Base-by-base conservation (phyloP, 2,888 invertebrate species). In the Thelaira solivaga region DNA sequence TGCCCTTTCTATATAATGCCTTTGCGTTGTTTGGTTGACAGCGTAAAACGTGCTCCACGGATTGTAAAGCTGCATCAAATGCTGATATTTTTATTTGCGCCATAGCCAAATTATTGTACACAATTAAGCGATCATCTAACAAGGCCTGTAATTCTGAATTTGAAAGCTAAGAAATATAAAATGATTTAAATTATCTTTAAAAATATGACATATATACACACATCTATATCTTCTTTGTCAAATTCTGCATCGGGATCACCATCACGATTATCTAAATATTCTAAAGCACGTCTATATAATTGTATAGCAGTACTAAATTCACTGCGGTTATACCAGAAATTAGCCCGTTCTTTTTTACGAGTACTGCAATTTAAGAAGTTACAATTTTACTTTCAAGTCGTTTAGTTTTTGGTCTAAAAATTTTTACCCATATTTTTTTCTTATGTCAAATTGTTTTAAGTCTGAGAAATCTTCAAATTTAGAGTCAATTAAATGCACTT, bases 31-130 rank as follows among this genome's bases (percentile, higher is more conserved):
- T 90, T 0, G 97, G 96, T 86, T 97, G 95, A 84, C 95, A 94
- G 78, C 92, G 91, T 11, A 97, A 90, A 2, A 97, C 97, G 85
- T 93, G 91, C 59, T 95, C 94, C 26, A 97, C 93, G 7, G 96
- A 95, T 88, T 93, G 91, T 22, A 97, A 90, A 5, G 97, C 97
- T 8, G 95, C 94, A 82, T 96, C 96, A 86, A 92, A 96, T 7
- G 95, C 94, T 67, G 94, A 93, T 39, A 95, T 93, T 90, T 96
- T 97, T 81, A 97, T 91, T 89, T 97, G 97, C 11, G 97, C 95
- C 80, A 96, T 96, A 11, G 97, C 97, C 91, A 97, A 92, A 87
- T 98, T 98, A 87, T 97, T 97, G 84, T 95, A 94, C 1, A 96
- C 95, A 84, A 95, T 93, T 61, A 97, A 90, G 80, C 96, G 90